Conservation (phyloP, 2,113 vertebrate species). For the Egretta garzetta region DNA sequence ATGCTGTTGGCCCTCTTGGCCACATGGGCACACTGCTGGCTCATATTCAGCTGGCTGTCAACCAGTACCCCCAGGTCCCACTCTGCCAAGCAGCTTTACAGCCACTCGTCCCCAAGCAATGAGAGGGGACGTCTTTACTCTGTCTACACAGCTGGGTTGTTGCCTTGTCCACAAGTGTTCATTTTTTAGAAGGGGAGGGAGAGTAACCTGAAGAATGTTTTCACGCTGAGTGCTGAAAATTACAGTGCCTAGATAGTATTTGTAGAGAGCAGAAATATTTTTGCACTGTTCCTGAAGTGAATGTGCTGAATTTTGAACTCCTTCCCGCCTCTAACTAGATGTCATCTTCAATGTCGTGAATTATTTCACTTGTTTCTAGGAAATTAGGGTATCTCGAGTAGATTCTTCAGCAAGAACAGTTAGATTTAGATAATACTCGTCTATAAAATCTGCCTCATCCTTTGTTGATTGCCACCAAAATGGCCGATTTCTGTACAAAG, state of each 20-base stretch:
- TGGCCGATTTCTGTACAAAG: background rate
- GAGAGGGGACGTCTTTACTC: background rate
- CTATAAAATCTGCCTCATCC: background rate
- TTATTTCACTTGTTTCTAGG: background rate
- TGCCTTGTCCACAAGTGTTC: background rate
- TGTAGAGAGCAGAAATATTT: background rate
- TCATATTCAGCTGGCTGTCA: no score
- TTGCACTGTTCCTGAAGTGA: background rate
- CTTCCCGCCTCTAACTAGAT: background rate
- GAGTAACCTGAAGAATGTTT: background rate
- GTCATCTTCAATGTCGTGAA: background rate
- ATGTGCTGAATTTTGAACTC: background rate
- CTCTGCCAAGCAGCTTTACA: no score
- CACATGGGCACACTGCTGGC: no score
- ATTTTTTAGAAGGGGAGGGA: background rate
- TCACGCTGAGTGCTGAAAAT: background rate
- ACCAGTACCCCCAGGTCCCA: no score
- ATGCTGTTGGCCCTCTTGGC: no score
- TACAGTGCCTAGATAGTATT: background rate
- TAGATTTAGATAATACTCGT: background rate
- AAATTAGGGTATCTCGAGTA: background rate
- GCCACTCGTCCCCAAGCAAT: no score
- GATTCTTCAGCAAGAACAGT: background rate
- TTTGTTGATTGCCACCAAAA: background rate
- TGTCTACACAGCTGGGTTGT: fast-evolving